Base-by-base conservation (phyloP, 2,797 vertebrate species). In the Peromyscus attwateri region DNA sequence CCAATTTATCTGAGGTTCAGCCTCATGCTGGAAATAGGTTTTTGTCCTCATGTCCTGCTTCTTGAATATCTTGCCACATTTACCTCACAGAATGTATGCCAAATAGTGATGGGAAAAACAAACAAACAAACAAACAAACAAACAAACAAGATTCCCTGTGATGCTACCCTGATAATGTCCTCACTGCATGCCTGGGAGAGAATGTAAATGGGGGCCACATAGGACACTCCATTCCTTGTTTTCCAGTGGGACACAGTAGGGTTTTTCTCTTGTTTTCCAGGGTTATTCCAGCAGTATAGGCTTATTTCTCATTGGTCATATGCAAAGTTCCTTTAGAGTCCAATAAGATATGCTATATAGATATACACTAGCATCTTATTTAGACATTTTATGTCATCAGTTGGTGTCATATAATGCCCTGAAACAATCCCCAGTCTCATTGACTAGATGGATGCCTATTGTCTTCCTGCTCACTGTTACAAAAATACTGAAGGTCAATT, bases 201-300 rank as follows among this genome's bases (percentile, higher is more conserved):
- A 52, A 46, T 40, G 40, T 6, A 21, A 43, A 37, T 9, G 23
- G 81, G 46, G 73, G 34, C 27, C 40, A 3, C 1, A 0, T n/a
- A 76, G 21, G 49, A 60, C 27, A 34, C 40, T 87, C 3, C 40
- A 43, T 34, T 80, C n/a, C 11, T 21, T 84, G 23, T 88, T 95
- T 64, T n/a, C 27, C 66, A 76, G 0, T 70, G 19, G 29, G 37
- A 40, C 52, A 77, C 17, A 16, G 8, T 19, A 88, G 64, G 0
- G 6, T 93, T 95, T 95, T 95, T 92, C 70, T 93, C 66, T 89
- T 5, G 82, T 77, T 93, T 94, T 76, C 49, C 31, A 23, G 6
- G n/a, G 85, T 64, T 83, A 17, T 88, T 88, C 55, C 85, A 92
- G 64, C 43, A 77, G 46, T 81, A 23, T 83, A 79, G 40, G 19